A percentile compares a stretch with the other conserved stretches of the same genome.
phyloP scores from a whole-genome alignment of 1,140 invertebrate genomes.

The Orchestia grillus region DNA sequence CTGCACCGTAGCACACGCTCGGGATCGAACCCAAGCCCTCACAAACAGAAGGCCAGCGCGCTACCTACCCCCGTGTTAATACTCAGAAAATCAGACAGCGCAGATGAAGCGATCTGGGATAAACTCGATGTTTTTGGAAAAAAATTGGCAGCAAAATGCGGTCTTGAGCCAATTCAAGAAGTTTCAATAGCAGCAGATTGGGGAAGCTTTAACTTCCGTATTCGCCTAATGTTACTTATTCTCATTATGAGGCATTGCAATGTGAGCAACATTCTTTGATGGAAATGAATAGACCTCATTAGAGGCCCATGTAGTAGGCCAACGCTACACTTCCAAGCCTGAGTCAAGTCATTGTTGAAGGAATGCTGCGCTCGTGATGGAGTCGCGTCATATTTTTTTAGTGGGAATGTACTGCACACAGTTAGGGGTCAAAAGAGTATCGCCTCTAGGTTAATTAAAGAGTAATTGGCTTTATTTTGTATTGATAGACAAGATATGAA shows the following conservation, averaged over 20 bases:
- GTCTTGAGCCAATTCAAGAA: neutral
- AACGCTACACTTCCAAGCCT: neutral
- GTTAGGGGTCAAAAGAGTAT: too few relatives aligned
- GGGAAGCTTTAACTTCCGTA: neutral
- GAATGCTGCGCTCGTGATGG: too few relatives aligned
- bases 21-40: too few relatives aligned
- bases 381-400: too few relatives aligned
- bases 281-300: neutral
- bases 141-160: neutral
- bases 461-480: too few relatives aligned
- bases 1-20: too few relatives aligned
- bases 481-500: too few relatives aligned
- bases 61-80: too few relatives aligned
- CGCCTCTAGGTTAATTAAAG: too few relatives aligned
- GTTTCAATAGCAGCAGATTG: neutral
- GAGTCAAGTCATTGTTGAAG: neutral
- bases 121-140: neutral
- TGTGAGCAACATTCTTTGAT: neutral
- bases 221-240: neutral
- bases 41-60: too few relatives aligned
- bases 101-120: neutral
- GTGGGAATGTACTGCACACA: too few relatives aligned
- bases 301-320: neutral
- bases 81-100: too few relatives aligned
- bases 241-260: neutral